Base-by-base conservation (phyloP, 2,113 vertebrate species). In the Heliornis fulica region DNA sequence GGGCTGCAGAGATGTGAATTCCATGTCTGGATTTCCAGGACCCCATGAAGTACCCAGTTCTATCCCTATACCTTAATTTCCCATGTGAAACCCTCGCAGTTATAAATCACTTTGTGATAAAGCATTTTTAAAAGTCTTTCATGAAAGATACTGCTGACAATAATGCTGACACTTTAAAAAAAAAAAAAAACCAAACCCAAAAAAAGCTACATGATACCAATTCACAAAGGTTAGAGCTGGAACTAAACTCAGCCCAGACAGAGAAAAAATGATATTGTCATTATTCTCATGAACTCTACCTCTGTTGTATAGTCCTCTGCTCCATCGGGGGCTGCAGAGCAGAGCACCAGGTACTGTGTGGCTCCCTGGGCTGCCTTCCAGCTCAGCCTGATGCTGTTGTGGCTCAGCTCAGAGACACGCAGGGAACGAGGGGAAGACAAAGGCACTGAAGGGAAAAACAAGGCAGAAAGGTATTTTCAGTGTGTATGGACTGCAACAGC, bases 281-380 rank as follows among this genome's bases (percentile, higher is more conserved):
- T 20, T 34, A 18, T 32, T 76, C 11, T 32, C 4, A 53, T 11
- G 11, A 89, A 18, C 41, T 92, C 5, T 91, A 98, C 98, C 98
- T 98, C 97, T 50, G 20, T 83, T 0, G 80, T 97, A 2, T 96
- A 75, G 82, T 95, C 90, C 68, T 97, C 95, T 72, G 98, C 98
- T 54, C 98, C 98, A 1, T 97, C 95, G 10, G 98, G 98, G 13
- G 98, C 98, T 20, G 96, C 95, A 0, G 98, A 98, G 92, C 98
- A 99, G 50, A 98, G 98, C 66, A 99, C 97, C 98, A 99, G 98
- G 97, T 99, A 99, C 83, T 98, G 98, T 0, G 98, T 98, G 22
- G 98, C 99, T 36, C 98, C 98, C 1, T 97, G 89, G 1, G 97
- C 97, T 31, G 98, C 96, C 32, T 94, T 97, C 99, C 99, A 99